Evolutionary conservation across 2,113 vertebrate species (phyloP), one percentile per base, ranked within the genome.

Genomic region (Lepisosteus osseus): DNA sequence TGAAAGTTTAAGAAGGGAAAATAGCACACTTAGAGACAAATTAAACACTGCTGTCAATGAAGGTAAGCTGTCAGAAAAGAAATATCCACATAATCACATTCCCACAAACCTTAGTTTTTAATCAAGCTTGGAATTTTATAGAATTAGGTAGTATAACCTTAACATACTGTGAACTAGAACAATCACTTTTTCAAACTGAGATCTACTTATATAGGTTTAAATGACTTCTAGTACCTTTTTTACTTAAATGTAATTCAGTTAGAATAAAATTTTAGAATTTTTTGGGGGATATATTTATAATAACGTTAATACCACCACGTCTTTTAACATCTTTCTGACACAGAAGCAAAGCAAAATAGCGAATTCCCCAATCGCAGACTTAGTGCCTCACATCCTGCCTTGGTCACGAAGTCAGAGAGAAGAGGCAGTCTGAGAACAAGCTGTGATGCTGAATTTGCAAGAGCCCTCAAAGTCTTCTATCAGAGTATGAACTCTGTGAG

Each of bases 381-480:
- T 13, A 59, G 62, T 41, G 43, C 9, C 5, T 59, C 71, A 7
- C 54, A 45, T n/a, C 0, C 41, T 3, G 44, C 44, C 64, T 13
- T 70, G 41, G 65, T 66, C 41, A 61, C 76, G 44, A 85, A 85
- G 0, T 63, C 51, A 0, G 66, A 56, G 0, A 73, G 29, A 1
- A 47, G 0, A 14, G 63, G 72, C 4, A 56, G 71, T n/a, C 59
- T 83, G 17, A 83, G 80, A 59, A 85, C 86, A 62, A 90, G 90
- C 83, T 93, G 85, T 0, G 92, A 95, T 65, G 89, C 86, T 29
- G 93, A 95, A 61, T 91, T 95, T 59, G 93, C 94, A 64, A 92
- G 86, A 42, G 91, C 94, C 5, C 92, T 96, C 0, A 96, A 96
- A 74, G 85, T 85, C 64, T 96, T 96, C 88, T 95, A 96, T 76